Evolutionary conservation across 2,888 invertebrate genomes (phyloP).

Genomic region (Agrilus mali): DNA sequence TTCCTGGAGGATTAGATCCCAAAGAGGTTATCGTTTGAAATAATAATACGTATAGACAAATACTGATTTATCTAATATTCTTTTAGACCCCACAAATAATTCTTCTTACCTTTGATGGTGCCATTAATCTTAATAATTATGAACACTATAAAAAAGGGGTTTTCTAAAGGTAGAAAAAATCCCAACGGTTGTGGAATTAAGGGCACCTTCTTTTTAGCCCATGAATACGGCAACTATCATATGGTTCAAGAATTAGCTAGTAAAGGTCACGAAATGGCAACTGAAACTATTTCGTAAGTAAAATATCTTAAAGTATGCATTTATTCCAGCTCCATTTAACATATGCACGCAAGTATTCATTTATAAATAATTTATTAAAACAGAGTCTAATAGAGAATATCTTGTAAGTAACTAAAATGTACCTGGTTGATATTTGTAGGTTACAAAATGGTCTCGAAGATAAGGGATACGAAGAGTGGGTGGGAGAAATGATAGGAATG

Average conservation of each 20-base stretch:
- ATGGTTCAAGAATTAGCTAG: slow-evolving; percentile 82
- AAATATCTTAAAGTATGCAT: too few species aligned
- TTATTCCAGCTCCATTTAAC: too few species aligned
- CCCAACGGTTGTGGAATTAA: slow-evolving; percentile 80
- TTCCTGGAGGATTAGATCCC: slow-evolving; percentile 72
- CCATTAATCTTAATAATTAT: slow-evolving; percentile 83
- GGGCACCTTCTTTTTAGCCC: slow-evolving; percentile 89
- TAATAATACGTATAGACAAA: neutral
- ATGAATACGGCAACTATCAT: slow-evolving; percentile 86
- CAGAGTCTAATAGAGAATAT: too few species aligned
- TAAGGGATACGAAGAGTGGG: slow-evolving; percentile 87
- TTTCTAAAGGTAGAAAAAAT: slow-evolving; percentile 66
- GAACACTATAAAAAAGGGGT: slow-evolving; percentile 79
- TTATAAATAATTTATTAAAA: too few species aligned
- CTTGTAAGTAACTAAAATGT: too few species aligned
- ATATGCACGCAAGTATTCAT: too few species aligned
- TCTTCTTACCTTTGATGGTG: slow-evolving; percentile 84
- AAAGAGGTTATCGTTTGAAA: slow-evolving; percentile 45
- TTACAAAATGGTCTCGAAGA: slow-evolving; percentile 75
- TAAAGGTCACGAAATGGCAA: slow-evolving; percentile 75
- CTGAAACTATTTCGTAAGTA: slow-evolving; percentile 60
- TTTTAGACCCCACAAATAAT: slow-evolving; percentile 86
- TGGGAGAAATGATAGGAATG: slow-evolving; percentile 90
- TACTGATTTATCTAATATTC: neutral
- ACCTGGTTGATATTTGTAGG: slow-evolving; percentile 26